Conservation (phyloP, 2,888 invertebrate genomes). For the Stenotaenia linearis region DNA sequence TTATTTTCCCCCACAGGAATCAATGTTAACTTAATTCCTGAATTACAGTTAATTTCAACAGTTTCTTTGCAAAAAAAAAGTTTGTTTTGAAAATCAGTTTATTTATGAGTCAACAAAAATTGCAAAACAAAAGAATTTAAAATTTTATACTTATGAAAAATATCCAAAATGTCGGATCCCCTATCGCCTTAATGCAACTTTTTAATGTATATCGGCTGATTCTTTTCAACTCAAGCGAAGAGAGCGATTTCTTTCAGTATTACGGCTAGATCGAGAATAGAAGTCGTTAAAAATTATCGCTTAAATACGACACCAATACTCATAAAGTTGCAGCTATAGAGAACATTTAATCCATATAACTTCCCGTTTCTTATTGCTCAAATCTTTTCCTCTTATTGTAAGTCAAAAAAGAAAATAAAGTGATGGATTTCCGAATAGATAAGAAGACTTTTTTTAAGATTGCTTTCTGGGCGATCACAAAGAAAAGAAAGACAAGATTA, state of each 20-base stretch:
- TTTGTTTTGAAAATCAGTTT: no score
- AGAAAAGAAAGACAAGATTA: not conserved
- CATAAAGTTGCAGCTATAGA: conserved; percentile 6
- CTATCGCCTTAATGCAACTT: not conserved
- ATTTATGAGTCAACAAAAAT: no score
- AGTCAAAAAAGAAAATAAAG: not conserved
- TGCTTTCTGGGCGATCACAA: not conserved
- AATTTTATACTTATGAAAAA: no score
- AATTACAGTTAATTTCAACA: not conserved
- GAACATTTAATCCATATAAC: not conserved
- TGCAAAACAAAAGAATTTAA: no score
- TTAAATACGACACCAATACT: not conserved
- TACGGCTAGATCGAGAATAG: not conserved
- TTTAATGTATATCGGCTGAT: not conserved
- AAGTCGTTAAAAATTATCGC: conserved; percentile 15
- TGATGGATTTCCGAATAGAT: not conserved
- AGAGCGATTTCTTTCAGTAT: not conserved
- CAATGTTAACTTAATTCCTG: no score
- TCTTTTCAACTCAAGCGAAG: not conserved
- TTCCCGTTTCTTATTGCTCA: not conserved
- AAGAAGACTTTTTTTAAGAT: no score
- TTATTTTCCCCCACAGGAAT: no score
- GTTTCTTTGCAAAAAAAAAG: not conserved
- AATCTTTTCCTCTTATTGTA: not conserved
- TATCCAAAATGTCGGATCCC: no score